A percentile compares a stretch with the other conserved stretches of the same genome.
Conservation (phyloP, 2,888 invertebrate species). For the Xylocampa areola region DNA sequence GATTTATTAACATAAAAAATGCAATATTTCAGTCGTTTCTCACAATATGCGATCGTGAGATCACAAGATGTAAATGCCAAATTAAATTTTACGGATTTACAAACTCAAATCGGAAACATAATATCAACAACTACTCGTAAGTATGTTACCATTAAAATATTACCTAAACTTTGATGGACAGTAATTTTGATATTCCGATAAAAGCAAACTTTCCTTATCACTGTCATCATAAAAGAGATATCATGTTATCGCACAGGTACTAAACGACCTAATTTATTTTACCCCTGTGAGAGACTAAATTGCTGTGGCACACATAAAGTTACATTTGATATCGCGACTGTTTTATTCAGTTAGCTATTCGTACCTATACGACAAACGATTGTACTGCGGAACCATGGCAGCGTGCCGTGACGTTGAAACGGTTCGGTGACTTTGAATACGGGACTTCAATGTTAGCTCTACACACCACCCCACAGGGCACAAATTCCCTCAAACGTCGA, state of each 20-base stretch:
- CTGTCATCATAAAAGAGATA: conserved; percentile 33
- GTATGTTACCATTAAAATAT: neutral
- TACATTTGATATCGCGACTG: conserved; percentile 36
- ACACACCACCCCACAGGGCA: conserved; percentile 26
- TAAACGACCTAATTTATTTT: conserved; percentile 35
- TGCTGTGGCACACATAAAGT: conserved; percentile 21
- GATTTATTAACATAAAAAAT: conserved; percentile 35
- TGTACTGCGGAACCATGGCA: conserved; percentile 60
- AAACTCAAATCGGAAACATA: neutral
- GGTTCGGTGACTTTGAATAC: conserved; percentile 63
- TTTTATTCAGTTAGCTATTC: conserved; percentile 35
- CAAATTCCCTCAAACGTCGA: conserved; percentile 23
- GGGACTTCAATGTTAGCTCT: conserved; percentile 58
- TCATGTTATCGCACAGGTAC: conserved; percentile 19
- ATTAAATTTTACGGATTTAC: conserved; percentile 9
- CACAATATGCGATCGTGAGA: conserved; percentile 6
- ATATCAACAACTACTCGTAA: no score
- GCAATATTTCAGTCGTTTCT: conserved; percentile 15
- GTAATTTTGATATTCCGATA: conserved; percentile 21
- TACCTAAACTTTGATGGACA: neutral
- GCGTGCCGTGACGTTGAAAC: conserved; percentile 69
- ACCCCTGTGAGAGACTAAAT: conserved; percentile 15
- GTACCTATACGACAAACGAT: conserved; percentile 32
- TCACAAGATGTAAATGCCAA: conserved; percentile 13
- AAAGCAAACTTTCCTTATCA: conserved; percentile 23